Percentiles rank a stretch among this genome's conserved stretches.
Evolutionary conservation across 2,888 invertebrate species (phyloP).

Genomic region (Pecten maximus): DNA sequence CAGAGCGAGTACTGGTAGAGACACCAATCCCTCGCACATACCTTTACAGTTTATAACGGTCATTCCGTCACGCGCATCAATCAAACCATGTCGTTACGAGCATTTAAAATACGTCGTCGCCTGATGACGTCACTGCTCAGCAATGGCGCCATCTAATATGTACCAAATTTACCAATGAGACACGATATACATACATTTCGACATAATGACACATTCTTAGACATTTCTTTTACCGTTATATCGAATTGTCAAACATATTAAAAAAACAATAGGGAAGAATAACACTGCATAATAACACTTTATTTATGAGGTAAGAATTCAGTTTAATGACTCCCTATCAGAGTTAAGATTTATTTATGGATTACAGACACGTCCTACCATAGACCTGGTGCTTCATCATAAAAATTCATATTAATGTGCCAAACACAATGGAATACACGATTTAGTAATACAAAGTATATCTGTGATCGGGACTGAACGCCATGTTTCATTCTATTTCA

Average conservation of each 20-base stretch:
- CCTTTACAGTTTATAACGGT: neutral
- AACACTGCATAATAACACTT: neutral
- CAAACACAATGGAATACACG: neutral
- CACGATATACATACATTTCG: neutral
- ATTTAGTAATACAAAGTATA: neutral
- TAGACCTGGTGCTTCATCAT: neutral
- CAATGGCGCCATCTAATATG: neutral
- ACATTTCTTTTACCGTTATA: neutral
- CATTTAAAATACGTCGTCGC: neutral
- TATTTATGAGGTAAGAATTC: neutral
- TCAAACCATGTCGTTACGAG: neutral
- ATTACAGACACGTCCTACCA: neutral
- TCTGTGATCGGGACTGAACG: neutral
- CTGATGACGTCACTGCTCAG: neutral
- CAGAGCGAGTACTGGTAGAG: neutral
- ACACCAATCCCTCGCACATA: neutral
- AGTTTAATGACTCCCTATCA: neutral
- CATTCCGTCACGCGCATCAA: neutral
- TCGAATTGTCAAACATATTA: neutral
- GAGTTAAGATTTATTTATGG: neutral
- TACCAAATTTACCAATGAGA: neutral
- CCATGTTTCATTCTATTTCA: constrained; percentile 11
- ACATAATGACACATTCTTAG: neutral
- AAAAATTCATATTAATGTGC: neutral
- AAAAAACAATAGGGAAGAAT: neutral